Evolutionary conservation across 2,113 vertebrate species (phyloP).

Genomic region (Crotalus viridis): DNA sequence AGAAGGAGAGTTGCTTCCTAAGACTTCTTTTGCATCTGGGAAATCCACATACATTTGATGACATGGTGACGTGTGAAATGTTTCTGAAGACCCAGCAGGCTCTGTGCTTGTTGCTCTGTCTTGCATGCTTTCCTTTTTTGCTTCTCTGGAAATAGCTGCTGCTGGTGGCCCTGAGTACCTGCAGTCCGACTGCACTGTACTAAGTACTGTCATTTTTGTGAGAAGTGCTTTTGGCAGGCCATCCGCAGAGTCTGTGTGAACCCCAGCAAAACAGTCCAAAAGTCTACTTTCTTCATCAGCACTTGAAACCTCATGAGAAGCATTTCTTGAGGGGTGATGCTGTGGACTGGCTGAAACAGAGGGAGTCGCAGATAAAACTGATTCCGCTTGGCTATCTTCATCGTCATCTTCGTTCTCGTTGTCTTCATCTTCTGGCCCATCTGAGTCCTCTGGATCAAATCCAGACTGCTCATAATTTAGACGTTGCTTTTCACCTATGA

Average conservation of each 20-base stretch:
- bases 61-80: constrained; percentile 77
- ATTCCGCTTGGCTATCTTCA: constrained; percentile 96
- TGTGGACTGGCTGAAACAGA: constrained; percentile 92
- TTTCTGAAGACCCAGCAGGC: constrained; percentile 60
- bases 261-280: constrained; percentile 55
- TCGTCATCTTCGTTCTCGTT: constrained; percentile 94
- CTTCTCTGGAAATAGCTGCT: constrained; percentile 38
- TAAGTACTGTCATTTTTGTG: constrained; percentile 90
- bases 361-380: constrained; percentile 88
- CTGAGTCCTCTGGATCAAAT: constrained; percentile 91
- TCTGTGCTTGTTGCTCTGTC: constrained; percentile 37
- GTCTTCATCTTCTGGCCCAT: constrained; percentile 89
- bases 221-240: constrained; percentile 83
- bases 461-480: constrained; percentile 80
- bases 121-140: constrained; percentile 53
- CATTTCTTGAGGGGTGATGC: constrained; percentile 74
- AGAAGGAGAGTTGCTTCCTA: constrained; percentile 64
- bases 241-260: constrained; percentile 76
- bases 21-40: constrained; percentile 74
- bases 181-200: constrained; percentile 46
- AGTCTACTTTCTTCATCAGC: constrained; percentile 66
- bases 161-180: constrained; percentile 53
- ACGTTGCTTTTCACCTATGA: constrained; percentile 84
- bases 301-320: constrained; percentile 63
- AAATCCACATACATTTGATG: constrained; percentile 90